These are phyloP conservation scores for Drosophila recens DNA, from an alignment of 2,888 invertebrate genomes.

Conservation along the genomic window DNA sequence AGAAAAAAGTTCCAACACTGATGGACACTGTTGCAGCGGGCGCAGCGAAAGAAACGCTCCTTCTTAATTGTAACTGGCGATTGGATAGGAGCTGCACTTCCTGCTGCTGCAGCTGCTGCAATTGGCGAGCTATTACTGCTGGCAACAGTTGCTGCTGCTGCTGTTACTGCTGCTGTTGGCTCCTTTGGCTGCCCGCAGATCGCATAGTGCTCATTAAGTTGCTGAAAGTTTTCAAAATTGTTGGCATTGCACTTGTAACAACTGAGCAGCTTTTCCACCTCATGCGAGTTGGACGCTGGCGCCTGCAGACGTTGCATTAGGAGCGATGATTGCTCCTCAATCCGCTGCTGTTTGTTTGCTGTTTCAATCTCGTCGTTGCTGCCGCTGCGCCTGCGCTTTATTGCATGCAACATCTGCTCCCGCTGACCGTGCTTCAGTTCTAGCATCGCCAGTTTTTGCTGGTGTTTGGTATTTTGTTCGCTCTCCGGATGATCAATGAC, in stretches of 20 bases:
- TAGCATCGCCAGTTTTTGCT: too few relatives aligned
- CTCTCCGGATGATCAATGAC: conserved; percentile 84
- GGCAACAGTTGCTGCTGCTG: conserved; percentile 7
- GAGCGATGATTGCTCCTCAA: conserved; percentile 32
- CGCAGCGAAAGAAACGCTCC: conserved; percentile 91
- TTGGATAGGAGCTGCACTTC: not conserved
- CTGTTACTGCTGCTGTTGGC: conserved; percentile 63
- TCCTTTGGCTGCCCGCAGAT: conserved; percentile 84
- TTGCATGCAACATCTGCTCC: conserved; percentile 43
- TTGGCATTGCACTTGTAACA: conserved; percentile 91
- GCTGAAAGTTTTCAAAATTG: conserved; percentile 88
- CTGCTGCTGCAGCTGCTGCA: conserved; percentile 74
- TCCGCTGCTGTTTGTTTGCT: conserved; percentile 19
- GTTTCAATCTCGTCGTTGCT: conserved; percentile 11
- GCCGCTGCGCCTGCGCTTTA: conserved; percentile 32
- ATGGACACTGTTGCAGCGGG: conserved; percentile 93
- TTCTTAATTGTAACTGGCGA: conserved; percentile 36
- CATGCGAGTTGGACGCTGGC: conserved; percentile 15
- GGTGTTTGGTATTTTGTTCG: conserved; percentile 56
- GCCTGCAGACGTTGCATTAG: conserved; percentile 67
- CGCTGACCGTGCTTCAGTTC: too few relatives aligned
- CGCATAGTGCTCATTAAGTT: conserved; percentile 89
- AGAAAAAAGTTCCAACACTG: conserved; percentile 94
- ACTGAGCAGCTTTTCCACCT: conserved; percentile 20
- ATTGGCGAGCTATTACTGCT: conserved; percentile 76